phyloP scores from a whole-genome alignment of 92 coral and sea anemone species.

The Porites cylindrica region DNA sequence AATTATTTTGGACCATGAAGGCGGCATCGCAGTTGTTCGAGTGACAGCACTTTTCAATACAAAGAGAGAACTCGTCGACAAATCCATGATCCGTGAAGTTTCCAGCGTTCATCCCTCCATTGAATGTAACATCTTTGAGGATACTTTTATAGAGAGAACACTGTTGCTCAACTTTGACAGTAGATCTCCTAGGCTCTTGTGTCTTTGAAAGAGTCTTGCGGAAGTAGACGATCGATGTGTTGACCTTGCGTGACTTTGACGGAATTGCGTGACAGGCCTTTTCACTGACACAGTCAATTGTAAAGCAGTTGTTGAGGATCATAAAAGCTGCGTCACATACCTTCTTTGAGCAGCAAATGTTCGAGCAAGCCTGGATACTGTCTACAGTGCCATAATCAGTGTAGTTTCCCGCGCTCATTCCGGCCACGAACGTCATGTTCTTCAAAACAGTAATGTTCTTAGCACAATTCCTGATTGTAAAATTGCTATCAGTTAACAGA shows the following conservation, averaged over 20 bases:
- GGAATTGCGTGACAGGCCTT: slow-evolving; percentile 86
- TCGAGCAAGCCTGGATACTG: slow-evolving; percentile 81
- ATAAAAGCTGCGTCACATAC: slow-evolving; percentile 95
- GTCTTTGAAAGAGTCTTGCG: slow-evolving; percentile 45
- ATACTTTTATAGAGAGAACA: slow-evolving; percentile 62
- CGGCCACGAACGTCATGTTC: slow-evolving; percentile 93
- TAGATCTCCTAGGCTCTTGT: not conserved
- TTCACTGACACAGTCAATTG: slow-evolving; percentile 80
- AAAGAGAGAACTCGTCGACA: slow-evolving; percentile 33
- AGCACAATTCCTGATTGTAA: slow-evolving; percentile 57
- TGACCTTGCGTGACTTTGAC: slow-evolving; percentile 68
- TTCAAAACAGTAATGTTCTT: slow-evolving; percentile 67
- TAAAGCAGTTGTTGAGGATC: slow-evolving; percentile 91
- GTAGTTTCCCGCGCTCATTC: slow-evolving; percentile 95
- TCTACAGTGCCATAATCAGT: slow-evolving; percentile 91
- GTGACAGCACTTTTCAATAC: slow-evolving; percentile 67
- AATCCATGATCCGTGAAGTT: slow-evolving; percentile 59
- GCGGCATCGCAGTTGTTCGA: slow-evolving; percentile 67
- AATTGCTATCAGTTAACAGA: slow-evolving; percentile 4
- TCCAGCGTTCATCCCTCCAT: slow-evolving; percentile 73
- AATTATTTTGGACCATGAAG: slow-evolving; percentile 62
- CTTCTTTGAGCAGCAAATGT: slow-evolving; percentile 81
- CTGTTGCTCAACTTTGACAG: not conserved
- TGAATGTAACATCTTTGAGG: slow-evolving; percentile 64
- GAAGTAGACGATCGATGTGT: slow-evolving; percentile 81